Conservation (phyloP, 2,797 vertebrate species). For the Spondyliosoma cantharus region DNA sequence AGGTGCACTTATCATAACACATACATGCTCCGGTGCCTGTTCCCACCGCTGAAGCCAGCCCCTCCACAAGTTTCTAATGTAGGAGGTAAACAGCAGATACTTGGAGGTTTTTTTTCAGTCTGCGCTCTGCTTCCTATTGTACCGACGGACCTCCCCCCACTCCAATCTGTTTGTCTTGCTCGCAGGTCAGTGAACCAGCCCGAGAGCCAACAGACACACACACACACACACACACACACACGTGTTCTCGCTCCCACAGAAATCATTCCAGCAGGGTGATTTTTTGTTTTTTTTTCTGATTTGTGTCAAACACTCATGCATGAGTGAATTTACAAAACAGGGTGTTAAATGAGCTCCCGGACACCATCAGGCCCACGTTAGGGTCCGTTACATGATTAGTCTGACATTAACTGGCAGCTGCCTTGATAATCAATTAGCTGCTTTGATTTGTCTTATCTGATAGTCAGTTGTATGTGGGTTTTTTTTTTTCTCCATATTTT, state of each 20-base stretch:
- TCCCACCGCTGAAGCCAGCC: slow-evolving; percentile 4
- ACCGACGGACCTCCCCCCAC: slow-evolving; percentile 35
- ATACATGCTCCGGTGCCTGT: slow-evolving; percentile 14
- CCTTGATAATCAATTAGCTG: slow-evolving; percentile 5
- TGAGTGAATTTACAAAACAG: slow-evolving; percentile 11
- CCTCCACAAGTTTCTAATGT: not conserved
- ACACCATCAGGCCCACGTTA: not conserved
- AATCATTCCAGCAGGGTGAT: slow-evolving; percentile 50
- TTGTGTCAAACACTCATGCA: slow-evolving; percentile 10
- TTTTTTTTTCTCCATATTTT: not conserved
- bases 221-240: slow-evolving; percentile 32
- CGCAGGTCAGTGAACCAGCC: slow-evolving; percentile 72
- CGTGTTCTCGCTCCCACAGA: slow-evolving; percentile 71
- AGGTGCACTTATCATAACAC: slow-evolving; percentile 53
- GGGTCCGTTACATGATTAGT: not conserved
- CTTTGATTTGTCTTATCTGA: not conserved
- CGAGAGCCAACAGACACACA: slow-evolving; percentile 29
- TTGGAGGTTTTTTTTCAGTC: slow-evolving; percentile 42
- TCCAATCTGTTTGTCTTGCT: slow-evolving; percentile 57
- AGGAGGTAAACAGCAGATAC: slow-evolving; percentile 25
- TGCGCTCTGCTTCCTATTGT: slow-evolving; percentile 34
- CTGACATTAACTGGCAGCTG: not conserved
- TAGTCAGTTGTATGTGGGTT: not conserved
- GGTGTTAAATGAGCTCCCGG: not conserved
- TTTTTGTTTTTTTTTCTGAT: slow-evolving; percentile 45